Evolutionary conservation across 2,888 invertebrate species (phyloP).

Genomic region (Acleris holmiana): DNA sequence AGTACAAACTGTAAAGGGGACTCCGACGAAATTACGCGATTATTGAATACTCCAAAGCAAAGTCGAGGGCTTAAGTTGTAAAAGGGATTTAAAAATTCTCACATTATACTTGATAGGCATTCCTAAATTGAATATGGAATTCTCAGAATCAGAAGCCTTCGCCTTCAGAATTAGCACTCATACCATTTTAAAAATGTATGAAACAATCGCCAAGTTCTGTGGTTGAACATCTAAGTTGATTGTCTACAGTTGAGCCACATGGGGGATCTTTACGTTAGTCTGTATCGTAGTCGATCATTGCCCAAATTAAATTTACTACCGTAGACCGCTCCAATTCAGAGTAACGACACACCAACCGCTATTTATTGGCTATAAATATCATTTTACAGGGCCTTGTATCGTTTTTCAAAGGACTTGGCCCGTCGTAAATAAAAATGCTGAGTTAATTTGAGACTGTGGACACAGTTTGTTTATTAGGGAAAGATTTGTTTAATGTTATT

Average conservation of each 20-base stretch:
- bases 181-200: slow-evolving; percentile 7
- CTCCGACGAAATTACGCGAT: too few species aligned
- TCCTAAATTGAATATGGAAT: background rate
- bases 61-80: too few species aligned
- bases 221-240: slow-evolving; percentile 20
- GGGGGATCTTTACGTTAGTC: slow-evolving; percentile 39
- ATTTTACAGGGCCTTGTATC: slow-evolving; percentile 48
- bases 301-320: slow-evolving; percentile 74
- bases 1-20: too few species aligned
- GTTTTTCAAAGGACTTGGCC: slow-evolving; percentile 39
- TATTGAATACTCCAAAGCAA: too few species aligned
- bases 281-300: slow-evolving; percentile 56
- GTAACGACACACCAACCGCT: slow-evolving; percentile 64
- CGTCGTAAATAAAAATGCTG: slow-evolving; percentile 34
- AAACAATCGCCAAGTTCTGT: background rate
- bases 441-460: slow-evolving; percentile 37
- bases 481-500: background rate
- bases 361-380: slow-evolving; percentile 76
- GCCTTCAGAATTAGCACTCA: background rate
- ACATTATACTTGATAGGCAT: too few species aligned
- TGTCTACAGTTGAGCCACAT: slow-evolving; percentile 19
- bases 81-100: too few species aligned
- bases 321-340: slow-evolving; percentile 60
- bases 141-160: background rate
- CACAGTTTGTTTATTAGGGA: slow-evolving; percentile 21